Percentiles rank a stretch among this genome's conserved stretches.
These are phyloP conservation scores for Cheumatopsyche charites DNA, from an alignment of 1,140 invertebrate species.

Conservation along the genomic window DNA sequence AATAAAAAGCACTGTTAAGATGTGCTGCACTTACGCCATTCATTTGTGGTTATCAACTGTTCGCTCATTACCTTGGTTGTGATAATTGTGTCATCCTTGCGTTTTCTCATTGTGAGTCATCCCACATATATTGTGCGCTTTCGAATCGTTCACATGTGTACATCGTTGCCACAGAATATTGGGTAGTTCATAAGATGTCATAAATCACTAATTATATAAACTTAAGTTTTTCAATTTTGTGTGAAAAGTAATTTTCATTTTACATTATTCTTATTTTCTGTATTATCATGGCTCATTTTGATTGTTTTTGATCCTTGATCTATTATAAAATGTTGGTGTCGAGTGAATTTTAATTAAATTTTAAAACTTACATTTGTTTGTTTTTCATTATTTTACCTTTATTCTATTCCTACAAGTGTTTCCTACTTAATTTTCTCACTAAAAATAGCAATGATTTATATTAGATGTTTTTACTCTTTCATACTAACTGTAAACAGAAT, in stretches of 20 bases:
- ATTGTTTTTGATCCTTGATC: conserved; percentile 19
- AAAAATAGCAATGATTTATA: too few relatives aligned
- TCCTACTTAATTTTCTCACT: neutral
- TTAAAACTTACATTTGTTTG: neutral
- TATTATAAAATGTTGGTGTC: conserved; percentile 23
- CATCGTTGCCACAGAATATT: conserved; percentile 7
- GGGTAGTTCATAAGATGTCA: conserved; percentile 7
- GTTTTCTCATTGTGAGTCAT: conserved; percentile 4
- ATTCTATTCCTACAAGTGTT: neutral
- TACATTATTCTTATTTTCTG: conserved; percentile 7
- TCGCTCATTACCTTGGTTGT: conserved; percentile 26
- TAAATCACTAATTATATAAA: conserved; percentile 15
- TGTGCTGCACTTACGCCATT: too few relatives aligned
- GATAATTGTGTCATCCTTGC: conserved; percentile 25
- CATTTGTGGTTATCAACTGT: neutral
- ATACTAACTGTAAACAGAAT: too few relatives aligned
- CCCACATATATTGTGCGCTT: conserved; percentile 10
- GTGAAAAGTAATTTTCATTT: neutral
- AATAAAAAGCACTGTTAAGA: too few relatives aligned
- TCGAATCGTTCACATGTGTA: conserved; percentile 14
- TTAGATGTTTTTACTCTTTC: too few relatives aligned
- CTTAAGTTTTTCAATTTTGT: conserved; percentile 10
- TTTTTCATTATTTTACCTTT: neutral
- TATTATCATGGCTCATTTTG: conserved; percentile 17
- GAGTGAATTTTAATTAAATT: conserved; percentile 27